These are phyloP conservation scores for Speoplatyrhinus poulsoni DNA, from an alignment of 2,113 vertebrate species.

Conservation along the genomic window DNA sequence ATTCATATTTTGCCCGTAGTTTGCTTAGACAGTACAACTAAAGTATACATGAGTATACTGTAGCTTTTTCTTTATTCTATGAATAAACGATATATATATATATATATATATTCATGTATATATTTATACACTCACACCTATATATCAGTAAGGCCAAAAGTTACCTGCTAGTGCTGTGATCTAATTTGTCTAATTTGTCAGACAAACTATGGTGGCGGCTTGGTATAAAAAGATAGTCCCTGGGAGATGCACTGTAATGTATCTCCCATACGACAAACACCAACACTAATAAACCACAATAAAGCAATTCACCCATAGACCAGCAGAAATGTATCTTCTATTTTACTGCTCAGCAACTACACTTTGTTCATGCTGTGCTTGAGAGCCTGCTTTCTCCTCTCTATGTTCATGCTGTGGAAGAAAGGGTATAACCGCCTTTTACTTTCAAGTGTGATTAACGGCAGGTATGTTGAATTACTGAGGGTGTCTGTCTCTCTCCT, in stretches of 20 bases:
- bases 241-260: not conserved
- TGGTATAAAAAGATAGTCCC: constrained; percentile 4
- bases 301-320: constrained; percentile 25
- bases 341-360: constrained; percentile 41
- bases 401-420: constrained; percentile 36
- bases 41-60: too few species aligned
- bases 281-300: constrained; percentile 1
- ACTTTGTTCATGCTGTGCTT: constrained; percentile 48
- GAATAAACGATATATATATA: too few species aligned
- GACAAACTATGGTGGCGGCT: not conserved
- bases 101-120: too few species aligned
- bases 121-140: too few species aligned
- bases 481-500: constrained; percentile 22
- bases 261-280: too few species aligned
- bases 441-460: constrained; percentile 47
- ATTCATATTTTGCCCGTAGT: too few species aligned
- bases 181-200: too few species aligned
- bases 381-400: constrained; percentile 42
- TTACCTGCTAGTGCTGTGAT: too few species aligned
- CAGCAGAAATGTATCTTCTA: constrained; percentile 38
- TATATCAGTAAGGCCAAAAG: too few species aligned
- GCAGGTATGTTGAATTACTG: constrained; percentile 47
- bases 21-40: too few species aligned
- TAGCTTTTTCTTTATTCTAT: too few species aligned
- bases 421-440: constrained; percentile 27